Evolutionary conservation across 2,797 vertebrate genomes (phyloP), one percentile per base, ranked within the genome.

Genomic region (Melopsittacus undulatus): DNA sequence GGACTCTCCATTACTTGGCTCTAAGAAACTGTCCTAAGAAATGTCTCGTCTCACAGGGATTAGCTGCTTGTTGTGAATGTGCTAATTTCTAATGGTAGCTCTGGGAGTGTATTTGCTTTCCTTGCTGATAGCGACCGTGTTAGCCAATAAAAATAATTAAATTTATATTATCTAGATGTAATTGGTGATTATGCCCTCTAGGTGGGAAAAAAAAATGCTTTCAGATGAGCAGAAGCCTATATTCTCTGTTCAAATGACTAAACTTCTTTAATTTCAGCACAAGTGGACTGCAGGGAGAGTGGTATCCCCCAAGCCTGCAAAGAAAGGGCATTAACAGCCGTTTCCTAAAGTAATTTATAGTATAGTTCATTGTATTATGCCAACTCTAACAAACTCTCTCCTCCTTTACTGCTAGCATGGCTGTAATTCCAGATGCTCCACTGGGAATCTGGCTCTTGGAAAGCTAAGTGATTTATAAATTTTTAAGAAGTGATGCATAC

Each of bases 381-480:
- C 86, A 83, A 45, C 87, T 92, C 86, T 89, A 83, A 75, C 91
- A 89, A 95, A 95, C 86, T 69, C 79, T 85, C 29, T 69, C 42
- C 43, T 94, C 64, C 88, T 92, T 90, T 93, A 83, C 54, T 83
- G 82, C 90, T 83, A 83, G 75, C 49, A 32, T 80, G 69, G 78
- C 79, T 92, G 81, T 95, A 95, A 96, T 94, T 91, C 91, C 3
- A 0, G 59, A 48, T 77, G 30, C 67, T 87, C 91, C 48, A 0
- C 21, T 51, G 92, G 95, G 96, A 96, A 91, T 91, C 69, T 74
- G 77, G 45, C 61, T 85, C 79, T 88, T 95, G 93, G 90, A 95
- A 95, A 87, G 92, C 92, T 92, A 97, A 96, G 92, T 93, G 91
- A 96, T 92, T 87, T 95, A 96, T 96, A 94, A 96, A 95, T 96